These are phyloP conservation scores for Heterodera schachtii DNA, from an alignment of 1,140 invertebrate genomes.

Conservation along the genomic window DNA sequence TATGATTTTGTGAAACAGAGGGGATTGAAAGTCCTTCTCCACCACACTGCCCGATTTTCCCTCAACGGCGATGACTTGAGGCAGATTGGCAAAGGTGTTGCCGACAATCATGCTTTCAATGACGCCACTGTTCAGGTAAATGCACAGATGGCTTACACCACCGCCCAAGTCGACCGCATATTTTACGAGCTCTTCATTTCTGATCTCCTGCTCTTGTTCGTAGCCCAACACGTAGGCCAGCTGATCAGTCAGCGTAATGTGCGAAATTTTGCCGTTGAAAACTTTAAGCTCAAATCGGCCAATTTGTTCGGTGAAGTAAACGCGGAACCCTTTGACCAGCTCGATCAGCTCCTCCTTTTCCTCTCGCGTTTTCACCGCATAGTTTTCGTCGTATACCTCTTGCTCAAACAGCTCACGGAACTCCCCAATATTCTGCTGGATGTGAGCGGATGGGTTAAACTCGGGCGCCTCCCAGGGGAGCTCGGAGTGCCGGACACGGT, in stretches of 20 bases:
- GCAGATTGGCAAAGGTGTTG: neutral
- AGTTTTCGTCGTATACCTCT: too few species aligned
- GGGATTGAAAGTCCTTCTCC: slow-evolving; percentile 26
- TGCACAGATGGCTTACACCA: too few species aligned
- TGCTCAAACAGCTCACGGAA: neutral
- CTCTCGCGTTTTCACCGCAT: too few species aligned
- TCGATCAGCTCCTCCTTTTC: too few species aligned
- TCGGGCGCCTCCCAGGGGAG: too few species aligned
- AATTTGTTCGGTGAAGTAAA: neutral
- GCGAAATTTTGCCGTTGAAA: neutral
- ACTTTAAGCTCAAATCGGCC: neutral
- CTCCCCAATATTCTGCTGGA: neutral
- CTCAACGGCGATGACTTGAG: neutral
- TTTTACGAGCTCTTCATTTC: slow-evolving; percentile 1
- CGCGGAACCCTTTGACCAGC: too few species aligned
- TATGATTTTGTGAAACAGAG: slow-evolving; percentile 18
- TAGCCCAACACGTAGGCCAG: slow-evolving; percentile 12
- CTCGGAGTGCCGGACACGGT: too few species aligned
- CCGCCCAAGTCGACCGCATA: too few species aligned
- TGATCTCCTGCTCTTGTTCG: neutral
- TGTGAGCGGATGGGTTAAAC: too few species aligned
- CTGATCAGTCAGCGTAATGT: slow-evolving; percentile 6
- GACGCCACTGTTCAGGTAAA: too few species aligned
- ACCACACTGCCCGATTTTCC: neutral
- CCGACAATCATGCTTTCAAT: slow-evolving; percentile 32